Base-by-base conservation (phyloP, 2,888 invertebrate genomes). In the Gastrophysa polygoni region DNA sequence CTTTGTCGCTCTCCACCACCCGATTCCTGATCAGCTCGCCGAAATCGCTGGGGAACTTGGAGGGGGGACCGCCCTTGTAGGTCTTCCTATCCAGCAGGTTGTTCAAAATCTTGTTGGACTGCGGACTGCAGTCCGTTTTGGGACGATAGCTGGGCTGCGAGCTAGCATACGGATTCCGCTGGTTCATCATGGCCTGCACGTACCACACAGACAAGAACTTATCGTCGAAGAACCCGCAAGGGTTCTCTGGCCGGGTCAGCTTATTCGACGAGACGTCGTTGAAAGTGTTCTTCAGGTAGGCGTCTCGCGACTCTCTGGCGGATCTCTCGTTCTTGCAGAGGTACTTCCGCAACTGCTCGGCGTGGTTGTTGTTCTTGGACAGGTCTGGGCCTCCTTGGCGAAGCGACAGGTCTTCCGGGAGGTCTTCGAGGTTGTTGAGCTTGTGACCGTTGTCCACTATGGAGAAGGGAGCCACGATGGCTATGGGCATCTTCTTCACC, bases 401-500 rank as follows among this genome's bases (percentile, higher is more conserved):
- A n/a, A n/a, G n/a, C n/a, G 81, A 80, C 28, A 81, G 57, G 79
- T 81, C 71, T 81, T 82, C 74, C 71, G 83, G 75, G 80, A 83
- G 10, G 78, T 79, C 63, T 77, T 82, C 75, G 82, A 83, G 70
- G 29, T 73, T 71, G 32, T 71, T 73, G 28, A 68, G 14, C n/a
- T n/a, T n/a, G n/a, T 38, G n/a, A 51, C 72, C 72, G 28, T 67
- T 68, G 54, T 71, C 71, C 16, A 72, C 69, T 24, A 72, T 51
- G 17, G 76, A 72, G 67, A 77, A 84, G 32, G 85, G 85, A 16
- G 84, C 83, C 43, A 85, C 85, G 59, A 85, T 83, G 49, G 85
- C 85, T 57, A 85, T 83, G 51, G 85, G 85, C 76, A 82, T 81
- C 74, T 83, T 84, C 75, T 83, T 84, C 67, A 83, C 77, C 61